These are phyloP conservation scores for Ophion costatus DNA, from an alignment of 2,888 invertebrate genomes.

Conservation along the genomic window DNA sequence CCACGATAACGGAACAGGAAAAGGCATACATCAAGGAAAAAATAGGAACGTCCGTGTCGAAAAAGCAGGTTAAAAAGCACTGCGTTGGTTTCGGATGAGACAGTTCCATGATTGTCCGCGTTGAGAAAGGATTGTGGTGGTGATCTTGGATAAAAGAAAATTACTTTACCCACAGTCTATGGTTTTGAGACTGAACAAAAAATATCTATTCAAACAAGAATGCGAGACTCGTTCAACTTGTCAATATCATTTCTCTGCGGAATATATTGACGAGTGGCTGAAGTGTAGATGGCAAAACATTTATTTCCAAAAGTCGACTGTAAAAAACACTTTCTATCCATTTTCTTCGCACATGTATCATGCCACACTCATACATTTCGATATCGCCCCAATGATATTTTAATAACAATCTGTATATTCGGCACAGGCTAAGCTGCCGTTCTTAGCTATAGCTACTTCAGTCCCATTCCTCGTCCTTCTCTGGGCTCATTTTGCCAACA, in stretches of 20 bases:
- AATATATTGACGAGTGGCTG: background rate
- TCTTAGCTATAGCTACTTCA: constrained; percentile 87
- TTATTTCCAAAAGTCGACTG: too few relatives aligned
- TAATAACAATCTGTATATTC: background rate
- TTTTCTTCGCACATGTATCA: too few relatives aligned
- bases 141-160: too few relatives aligned
- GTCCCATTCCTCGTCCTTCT: constrained; percentile 89
- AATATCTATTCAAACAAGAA: too few relatives aligned
- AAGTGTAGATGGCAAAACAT: background rate
- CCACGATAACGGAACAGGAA: constrained; percentile 87
- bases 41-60: constrained; percentile 78
- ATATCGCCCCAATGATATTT: too few relatives aligned
- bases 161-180: too few relatives aligned
- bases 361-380: too few relatives aligned
- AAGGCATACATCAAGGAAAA: constrained; percentile 86
- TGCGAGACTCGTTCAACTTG: too few relatives aligned
- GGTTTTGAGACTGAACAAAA: too few relatives aligned
- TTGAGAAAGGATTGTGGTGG: too few relatives aligned
- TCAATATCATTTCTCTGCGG: background rate
- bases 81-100: background rate
- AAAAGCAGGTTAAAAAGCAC: constrained; percentile 74
- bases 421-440: constrained; percentile 88
- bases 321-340: too few relatives aligned
- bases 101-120: background rate
- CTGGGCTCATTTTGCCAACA: constrained; percentile 90